Evolutionary conservation across 2,113 vertebrate genomes (phyloP).

Genomic region (Rhodinocichla rosea): DNA sequence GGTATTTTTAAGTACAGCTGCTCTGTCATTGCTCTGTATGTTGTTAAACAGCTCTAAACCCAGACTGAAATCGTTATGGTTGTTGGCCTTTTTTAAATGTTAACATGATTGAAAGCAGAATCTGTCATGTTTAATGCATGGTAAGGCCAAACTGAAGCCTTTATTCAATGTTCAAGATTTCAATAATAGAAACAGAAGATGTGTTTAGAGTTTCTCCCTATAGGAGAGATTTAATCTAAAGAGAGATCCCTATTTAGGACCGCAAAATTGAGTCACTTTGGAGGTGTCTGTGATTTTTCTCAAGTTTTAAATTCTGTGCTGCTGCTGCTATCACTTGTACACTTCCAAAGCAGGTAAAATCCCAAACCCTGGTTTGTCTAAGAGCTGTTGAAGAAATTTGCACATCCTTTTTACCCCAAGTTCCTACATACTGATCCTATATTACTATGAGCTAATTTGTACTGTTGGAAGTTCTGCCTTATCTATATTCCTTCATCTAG

Average conservation of each 20-base stretch:
- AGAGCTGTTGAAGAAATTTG: neutral
- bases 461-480: neutral
- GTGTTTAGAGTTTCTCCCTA: neutral
- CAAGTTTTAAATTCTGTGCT: neutral
- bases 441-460: neutral
- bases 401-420: neutral
- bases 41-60: neutral
- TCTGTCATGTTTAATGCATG: neutral
- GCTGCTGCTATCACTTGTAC: neutral
- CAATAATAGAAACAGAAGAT: neutral
- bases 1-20: neutral
- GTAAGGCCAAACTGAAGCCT: neutral
- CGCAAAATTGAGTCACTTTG: neutral
- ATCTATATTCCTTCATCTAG: neutral
- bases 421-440: neutral
- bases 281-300: neutral
- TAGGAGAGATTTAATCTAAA: neutral
- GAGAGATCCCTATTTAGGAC: neutral
- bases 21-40: neutral
- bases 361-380: neutral
- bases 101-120: neutral
- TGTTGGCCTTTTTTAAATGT: neutral
- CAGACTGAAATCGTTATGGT: neutral
- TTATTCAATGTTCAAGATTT: neutral
- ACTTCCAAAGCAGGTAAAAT: neutral